Base-by-base conservation (phyloP, 2,888 invertebrate species). In the Phaedon cochleariae region DNA sequence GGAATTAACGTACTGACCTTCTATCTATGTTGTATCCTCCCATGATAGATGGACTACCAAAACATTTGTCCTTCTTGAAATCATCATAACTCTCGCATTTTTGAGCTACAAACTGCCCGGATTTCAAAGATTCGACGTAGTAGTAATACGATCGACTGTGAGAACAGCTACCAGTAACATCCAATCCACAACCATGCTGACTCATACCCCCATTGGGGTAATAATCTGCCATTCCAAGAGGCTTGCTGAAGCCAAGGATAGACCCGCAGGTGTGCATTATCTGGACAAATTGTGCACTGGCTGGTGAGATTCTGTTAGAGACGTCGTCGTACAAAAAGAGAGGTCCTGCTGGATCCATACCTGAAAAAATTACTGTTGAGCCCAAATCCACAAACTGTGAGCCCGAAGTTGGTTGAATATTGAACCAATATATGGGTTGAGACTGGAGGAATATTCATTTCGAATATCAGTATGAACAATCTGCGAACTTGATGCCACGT, bases 61-160 rank as follows among this genome's bases (percentile, higher is more conserved):
- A 57, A 54, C 78, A 78, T 1, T 22, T 29, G 29, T 65, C 66
- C 0, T 46, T 54, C n/a, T 62, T 10, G 37, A 48, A 76, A 10
- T 64, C 49, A 0, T 15, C n/a, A n/a, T 71, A 68, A 52, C 45
- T 61, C 0, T 48, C 6, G 52, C 75, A 75, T 37, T 45, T 31
- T 0, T 3, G 5, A 1, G 67, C 57, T 12, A 57, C 1, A 46
- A 74, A 74, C 4, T 57, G 59, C 0, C 60, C 52, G 21, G 51
- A 51, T 6, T 48, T 34, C 2, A 67, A 1, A 9, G 64, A 64
- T 76, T 86, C 86, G 1, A 83, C 81, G 64, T 81, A 85, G 68
- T 84, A 85, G 29, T 73, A 18, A 51, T 82, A 83, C 1, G 86
- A 77, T 45, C 85, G 79, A 1, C 72, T 69, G 73, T 87, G 86